These are phyloP conservation scores for Manis pentadactyla DNA, from an alignment of 2,797 vertebrate genomes.

Conservation along the genomic window DNA sequence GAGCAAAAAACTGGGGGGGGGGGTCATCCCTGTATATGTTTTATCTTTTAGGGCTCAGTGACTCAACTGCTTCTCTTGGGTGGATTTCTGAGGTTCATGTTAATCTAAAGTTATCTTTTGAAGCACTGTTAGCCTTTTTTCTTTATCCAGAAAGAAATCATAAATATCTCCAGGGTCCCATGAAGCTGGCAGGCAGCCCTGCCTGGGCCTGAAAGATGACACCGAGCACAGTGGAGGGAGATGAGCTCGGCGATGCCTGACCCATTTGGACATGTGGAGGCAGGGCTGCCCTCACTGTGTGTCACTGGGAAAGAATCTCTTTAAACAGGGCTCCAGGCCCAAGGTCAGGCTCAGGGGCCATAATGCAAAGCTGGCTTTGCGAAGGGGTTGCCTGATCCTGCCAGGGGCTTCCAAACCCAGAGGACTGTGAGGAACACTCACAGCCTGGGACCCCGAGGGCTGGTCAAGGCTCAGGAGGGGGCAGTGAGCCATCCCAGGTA, in stretches of 20 bases:
- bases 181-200: not conserved
- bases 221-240: not conserved
- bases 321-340: slow-evolving; percentile 32
- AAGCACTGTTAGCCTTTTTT: slow-evolving; percentile 34
- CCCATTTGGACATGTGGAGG: slow-evolving; percentile 1
- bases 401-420: not conserved
- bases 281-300: not conserved
- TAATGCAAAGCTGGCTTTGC: not conserved
- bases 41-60: slow-evolving; percentile 75
- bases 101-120: slow-evolving; percentile 78
- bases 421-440: not conserved
- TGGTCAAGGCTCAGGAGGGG: not conserved
- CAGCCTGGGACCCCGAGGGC: fast-evolving
- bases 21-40: slow-evolving; percentile 63
- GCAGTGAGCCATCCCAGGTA: not conserved
- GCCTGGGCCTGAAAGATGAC: slow-evolving; percentile 3
- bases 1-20: slow-evolving; percentile 27
- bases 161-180: slow-evolving; percentile 43
- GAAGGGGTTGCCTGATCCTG: not conserved
- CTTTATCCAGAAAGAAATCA: slow-evolving; percentile 75
- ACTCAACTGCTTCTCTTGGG: slow-evolving; percentile 67
- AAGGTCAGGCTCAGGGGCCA: slow-evolving; percentile 20
- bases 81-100: slow-evolving; percentile 25
- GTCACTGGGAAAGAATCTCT: slow-evolving; percentile 58
- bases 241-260: not conserved